Evolutionary conservation across 2,888 invertebrate genomes (phyloP).

Genomic region (Agonopterix heracliana): DNA sequence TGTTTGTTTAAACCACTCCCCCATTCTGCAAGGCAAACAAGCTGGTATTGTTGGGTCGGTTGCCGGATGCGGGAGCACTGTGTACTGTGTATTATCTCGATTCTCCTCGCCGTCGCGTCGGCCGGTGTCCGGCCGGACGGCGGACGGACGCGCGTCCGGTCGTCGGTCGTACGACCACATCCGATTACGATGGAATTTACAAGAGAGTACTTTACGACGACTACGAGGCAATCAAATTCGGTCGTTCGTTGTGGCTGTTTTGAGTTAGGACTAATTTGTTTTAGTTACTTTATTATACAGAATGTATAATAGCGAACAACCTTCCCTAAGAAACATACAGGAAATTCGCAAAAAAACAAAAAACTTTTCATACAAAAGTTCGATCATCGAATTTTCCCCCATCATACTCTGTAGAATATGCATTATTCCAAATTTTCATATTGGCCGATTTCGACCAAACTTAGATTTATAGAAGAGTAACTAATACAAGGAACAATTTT

Average conservation of each 20-base stretch:
- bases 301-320: too few species aligned
- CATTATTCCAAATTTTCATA: too few species aligned
- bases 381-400: too few species aligned
- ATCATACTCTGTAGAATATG: too few species aligned
- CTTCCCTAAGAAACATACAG: too few species aligned
- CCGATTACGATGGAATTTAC: constrained; percentile 56
- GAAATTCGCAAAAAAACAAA: too few species aligned
- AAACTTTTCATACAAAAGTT: too few species aligned
- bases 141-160: constrained; percentile 52
- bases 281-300: too few species aligned
- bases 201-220: background rate
- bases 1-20: constrained; percentile 1
- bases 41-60: background rate
- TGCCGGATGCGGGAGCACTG: background rate
- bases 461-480: too few species aligned
- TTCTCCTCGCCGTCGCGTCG: background rate
- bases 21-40: background rate
- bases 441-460: too few species aligned
- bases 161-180: constrained; percentile 39
- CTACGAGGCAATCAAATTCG: background rate
- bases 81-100: background rate
- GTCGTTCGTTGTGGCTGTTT: background rate
- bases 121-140: constrained; percentile 19
- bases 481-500: too few species aligned
- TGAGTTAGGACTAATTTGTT: background rate